Percentiles rank a stretch among this genome's conserved stretches.
phyloP scores from a whole-genome alignment of 2,888 invertebrate species.

The Nymphalis urticae region DNA sequence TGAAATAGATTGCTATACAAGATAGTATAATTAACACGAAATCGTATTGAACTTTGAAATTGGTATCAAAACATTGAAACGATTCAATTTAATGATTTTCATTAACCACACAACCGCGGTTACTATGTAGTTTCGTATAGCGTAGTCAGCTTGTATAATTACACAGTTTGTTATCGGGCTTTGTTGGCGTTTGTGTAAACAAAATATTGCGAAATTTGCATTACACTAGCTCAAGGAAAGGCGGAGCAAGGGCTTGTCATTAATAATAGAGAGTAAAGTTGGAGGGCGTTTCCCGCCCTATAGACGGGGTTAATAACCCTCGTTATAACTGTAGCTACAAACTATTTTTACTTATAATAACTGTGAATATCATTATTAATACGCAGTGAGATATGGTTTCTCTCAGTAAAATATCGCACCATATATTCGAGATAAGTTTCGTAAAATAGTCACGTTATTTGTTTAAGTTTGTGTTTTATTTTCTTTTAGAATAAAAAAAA shows the following conservation, averaged over 20 bases:
- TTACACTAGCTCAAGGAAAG: slow-evolving; percentile 65
- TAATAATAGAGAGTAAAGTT: slow-evolving; percentile 77
- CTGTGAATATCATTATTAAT: neutral
- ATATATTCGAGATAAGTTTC: neutral
- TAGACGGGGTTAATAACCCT: slow-evolving; percentile 73
- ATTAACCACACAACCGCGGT: slow-evolving; percentile 26
- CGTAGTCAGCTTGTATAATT: slow-evolving; percentile 39
- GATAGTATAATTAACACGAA: slow-evolving; percentile 17
- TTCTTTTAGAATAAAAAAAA: too few relatives aligned
- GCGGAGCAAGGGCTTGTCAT: slow-evolving; percentile 73
- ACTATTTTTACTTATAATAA: slow-evolving; percentile 51
- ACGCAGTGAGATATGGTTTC: neutral
- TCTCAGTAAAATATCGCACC: neutral
- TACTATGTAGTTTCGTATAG: slow-evolving; percentile 21
- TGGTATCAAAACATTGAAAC: slow-evolving; percentile 22
- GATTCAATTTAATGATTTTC: slow-evolving; percentile 28
- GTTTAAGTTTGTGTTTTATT: too few relatives aligned
- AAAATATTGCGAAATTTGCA: slow-evolving; percentile 77
- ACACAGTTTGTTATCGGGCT: slow-evolving; percentile 41
- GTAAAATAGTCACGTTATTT: too few relatives aligned
- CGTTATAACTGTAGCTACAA: slow-evolving; percentile 46
- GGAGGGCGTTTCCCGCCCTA: slow-evolving; percentile 70
- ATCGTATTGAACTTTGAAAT: neutral
- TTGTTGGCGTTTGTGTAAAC: slow-evolving; percentile 55
- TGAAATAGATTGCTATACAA: neutral